Conservation (phyloP, 2,888 invertebrate genomes). For the Heliconius cydno region DNA sequence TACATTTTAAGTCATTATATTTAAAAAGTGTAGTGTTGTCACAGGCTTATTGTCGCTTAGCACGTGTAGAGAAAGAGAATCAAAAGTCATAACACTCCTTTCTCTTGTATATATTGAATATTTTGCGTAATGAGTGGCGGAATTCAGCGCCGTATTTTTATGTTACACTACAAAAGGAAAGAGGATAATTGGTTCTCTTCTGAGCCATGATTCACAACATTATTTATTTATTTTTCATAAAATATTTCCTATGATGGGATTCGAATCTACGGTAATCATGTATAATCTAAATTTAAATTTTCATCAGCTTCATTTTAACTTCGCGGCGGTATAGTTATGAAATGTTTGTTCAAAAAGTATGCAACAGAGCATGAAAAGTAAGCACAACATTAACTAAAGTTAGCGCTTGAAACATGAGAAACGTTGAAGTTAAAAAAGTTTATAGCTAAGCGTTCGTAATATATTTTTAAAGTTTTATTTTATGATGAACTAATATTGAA, state of each 20-base stretch:
- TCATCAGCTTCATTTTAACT: not conserved
- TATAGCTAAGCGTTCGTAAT: constrained; percentile 13
- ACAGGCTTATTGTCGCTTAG: no score
- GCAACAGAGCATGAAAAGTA: constrained; percentile 21
- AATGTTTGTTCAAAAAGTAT: constrained; percentile 12
- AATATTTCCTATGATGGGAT: not conserved
- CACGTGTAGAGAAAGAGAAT: no score
- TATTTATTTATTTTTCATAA: not conserved
- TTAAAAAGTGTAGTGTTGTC: no score
- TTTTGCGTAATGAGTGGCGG: no score
- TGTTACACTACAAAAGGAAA: no score
- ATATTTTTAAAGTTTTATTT: not conserved
- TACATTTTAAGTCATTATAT: no score
- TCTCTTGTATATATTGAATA: no score
- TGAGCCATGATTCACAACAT: no score
- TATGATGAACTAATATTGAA: not conserved
- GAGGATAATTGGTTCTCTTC: no score
- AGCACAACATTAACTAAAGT: constrained; percentile 29
- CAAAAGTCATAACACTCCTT: no score
- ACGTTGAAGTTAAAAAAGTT: constrained; percentile 29
- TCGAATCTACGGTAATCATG: not conserved
- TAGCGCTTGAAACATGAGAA: constrained; percentile 31
- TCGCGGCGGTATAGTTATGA: not conserved
- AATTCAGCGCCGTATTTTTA: no score
- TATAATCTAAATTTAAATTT: constrained; percentile 2